Evolutionary conservation across 1,140 invertebrate genomes (phyloP).

Genomic region (Macrobrachium rosenbergii): DNA sequence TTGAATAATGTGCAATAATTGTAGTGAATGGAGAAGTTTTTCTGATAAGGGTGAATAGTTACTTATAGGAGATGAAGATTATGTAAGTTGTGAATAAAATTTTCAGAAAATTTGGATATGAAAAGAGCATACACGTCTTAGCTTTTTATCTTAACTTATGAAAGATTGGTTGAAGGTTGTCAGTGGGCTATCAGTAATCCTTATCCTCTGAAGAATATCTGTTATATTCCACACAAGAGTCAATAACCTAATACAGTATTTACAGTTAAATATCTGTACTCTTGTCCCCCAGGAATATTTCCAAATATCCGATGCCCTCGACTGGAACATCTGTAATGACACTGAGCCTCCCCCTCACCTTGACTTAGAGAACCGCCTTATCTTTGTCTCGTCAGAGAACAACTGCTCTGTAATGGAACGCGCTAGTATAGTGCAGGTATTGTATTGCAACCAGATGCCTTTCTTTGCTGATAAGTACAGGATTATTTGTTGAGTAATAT

Average conservation of each 20-base stretch:
- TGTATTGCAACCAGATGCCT: background rate
- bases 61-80: too few species aligned
- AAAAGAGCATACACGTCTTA: too few species aligned
- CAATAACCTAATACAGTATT: too few species aligned
- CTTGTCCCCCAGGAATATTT: slow-evolving; percentile 34
- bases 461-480: background rate
- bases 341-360: slow-evolving; percentile 31
- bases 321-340: slow-evolving; percentile 55
- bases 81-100: too few species aligned
- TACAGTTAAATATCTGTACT: background rate
- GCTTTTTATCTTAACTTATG: too few species aligned
- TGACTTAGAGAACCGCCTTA: slow-evolving; percentile 18
- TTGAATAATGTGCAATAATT: too few species aligned
- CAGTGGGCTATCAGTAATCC: too few species aligned
- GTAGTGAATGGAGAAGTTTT: too few species aligned
- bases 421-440: slow-evolving; percentile 47
- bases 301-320: slow-evolving; percentile 50
- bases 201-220: background rate
- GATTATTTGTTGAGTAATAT: too few species aligned
- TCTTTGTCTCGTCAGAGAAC: slow-evolving; percentile 45
- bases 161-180: too few species aligned
- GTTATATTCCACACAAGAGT: background rate
- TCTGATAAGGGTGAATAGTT: too few species aligned
- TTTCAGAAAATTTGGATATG: too few species aligned
- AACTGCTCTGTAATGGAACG: slow-evolving; percentile 45